These are phyloP conservation scores for Callipepla californica DNA, from an alignment of 2,113 vertebrate genomes.

Conservation along the genomic window DNA sequence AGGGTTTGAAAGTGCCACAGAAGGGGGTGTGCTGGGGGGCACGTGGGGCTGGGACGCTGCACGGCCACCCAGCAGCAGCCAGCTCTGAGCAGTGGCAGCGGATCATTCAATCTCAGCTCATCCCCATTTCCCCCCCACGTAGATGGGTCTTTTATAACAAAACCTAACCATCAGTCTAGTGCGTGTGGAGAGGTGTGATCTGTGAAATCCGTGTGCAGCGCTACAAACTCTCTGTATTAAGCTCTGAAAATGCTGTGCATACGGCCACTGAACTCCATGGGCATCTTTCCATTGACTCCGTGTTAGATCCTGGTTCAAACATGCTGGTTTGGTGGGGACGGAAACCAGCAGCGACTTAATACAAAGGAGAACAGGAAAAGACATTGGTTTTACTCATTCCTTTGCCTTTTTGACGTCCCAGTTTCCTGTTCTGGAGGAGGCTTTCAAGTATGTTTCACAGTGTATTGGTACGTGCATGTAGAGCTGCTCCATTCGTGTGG, in stretches of 20 bases:
- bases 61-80: background rate
- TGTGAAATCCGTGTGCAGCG: slow-evolving; percentile 31
- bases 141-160: background rate
- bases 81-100: background rate
- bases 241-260: background rate
- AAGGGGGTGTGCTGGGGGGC: background rate
- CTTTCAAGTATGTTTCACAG: slow-evolving; percentile 17
- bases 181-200: background rate
- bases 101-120: background rate
- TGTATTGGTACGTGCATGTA: background rate
- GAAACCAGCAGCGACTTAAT: background rate
- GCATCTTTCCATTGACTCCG: background rate
- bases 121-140: background rate
- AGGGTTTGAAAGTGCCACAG: background rate
- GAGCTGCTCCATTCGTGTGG: slow-evolving; percentile 8
- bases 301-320: background rate
- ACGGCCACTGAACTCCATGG: background rate
- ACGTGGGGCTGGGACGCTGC: background rate
- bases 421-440: background rate
- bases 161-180: background rate
- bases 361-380: background rate
- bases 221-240: background rate
- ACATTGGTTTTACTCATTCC: background rate
- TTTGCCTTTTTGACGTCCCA: background rate
- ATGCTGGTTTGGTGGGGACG: background rate